These are phyloP conservation scores for Eledone cirrhosa DNA, from an alignment of 2,888 invertebrate genomes.

Conservation along the genomic window DNA sequence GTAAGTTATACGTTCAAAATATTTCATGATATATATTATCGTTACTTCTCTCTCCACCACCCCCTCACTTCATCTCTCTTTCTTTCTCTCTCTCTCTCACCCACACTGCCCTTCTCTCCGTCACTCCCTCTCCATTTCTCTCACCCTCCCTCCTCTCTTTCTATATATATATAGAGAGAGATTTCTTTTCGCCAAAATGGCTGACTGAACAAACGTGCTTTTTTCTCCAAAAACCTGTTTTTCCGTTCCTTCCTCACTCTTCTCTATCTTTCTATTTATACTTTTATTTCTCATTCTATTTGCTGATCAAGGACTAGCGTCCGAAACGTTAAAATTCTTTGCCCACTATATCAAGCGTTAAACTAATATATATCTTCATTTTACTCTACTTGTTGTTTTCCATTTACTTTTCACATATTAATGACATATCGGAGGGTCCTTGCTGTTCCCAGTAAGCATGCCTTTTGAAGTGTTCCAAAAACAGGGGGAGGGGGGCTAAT, in stretches of 20 bases:
- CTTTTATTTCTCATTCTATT: background rate
- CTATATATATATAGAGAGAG: background rate
- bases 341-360: no score
- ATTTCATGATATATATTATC: background rate
- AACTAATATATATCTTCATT: no score
- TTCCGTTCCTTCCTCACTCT: background rate
- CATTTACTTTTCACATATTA: background rate
- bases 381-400: background rate
- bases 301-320: background rate
- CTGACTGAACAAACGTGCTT: no score
- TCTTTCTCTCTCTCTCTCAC: background rate
- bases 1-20: constrained; percentile 41
- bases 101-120: background rate
- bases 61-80: background rate
- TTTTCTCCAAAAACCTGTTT: background rate
- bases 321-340: no score
- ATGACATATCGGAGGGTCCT: no score
- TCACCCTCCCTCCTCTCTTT: background rate
- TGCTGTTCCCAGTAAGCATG: no score
- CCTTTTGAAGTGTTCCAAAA: no score
- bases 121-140: background rate
- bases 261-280: background rate
- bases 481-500: no score
- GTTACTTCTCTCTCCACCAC: background rate
- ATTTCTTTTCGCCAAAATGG: background rate